Base-by-base conservation (phyloP, 2,888 invertebrate species). In the Silvanus unidentatus region DNA sequence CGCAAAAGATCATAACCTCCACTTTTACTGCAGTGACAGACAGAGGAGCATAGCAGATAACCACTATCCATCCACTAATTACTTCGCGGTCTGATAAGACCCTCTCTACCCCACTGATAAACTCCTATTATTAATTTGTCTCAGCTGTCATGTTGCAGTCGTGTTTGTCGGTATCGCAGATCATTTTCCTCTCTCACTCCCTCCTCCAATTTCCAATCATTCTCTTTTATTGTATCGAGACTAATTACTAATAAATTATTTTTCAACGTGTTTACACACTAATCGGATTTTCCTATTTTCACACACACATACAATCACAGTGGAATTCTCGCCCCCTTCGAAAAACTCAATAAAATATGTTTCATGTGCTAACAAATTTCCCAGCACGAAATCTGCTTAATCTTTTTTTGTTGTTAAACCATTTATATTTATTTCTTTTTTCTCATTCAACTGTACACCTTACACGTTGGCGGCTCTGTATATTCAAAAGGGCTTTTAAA, bases 91-190 rank as follows among this genome's bases (percentile, higher is more conserved):
- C 55, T 52, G 57, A 60, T 60, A 57, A 58, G 55, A 52, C 54
- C n/a, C n/a, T n/a, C n/a, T n/a, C n/a, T n/a, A 36, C 13, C 42
- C 51, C 47, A 8, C 49, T 48, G 57, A 57, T 59, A 60, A 57
- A 55, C 51, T 9, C 49, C 53, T 54, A 59, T 59, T 60, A 60
- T 60, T 59, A 59, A 60, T 60, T 60, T 60, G 60, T 59, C 60
- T 57, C 50, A 47, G 45, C 57, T 60, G 60, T 59, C 60, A 58
- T 57, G 60, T 59, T 52, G 52, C 55, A 56, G 55, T 57, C 56
- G 53, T 53, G 57, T 53, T 38, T 48, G n/a, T n/a, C 49, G 55
- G 53, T 56, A 59, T 58, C 56, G 55, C 41, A 42, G 52, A 54
- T 54, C 53, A 52, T 49, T 54, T 55, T 42, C 44, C 38, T 48